Evolutionary conservation across 2,888 invertebrate genomes (phyloP).

Genomic region (Cyclophora punctaria): DNA sequence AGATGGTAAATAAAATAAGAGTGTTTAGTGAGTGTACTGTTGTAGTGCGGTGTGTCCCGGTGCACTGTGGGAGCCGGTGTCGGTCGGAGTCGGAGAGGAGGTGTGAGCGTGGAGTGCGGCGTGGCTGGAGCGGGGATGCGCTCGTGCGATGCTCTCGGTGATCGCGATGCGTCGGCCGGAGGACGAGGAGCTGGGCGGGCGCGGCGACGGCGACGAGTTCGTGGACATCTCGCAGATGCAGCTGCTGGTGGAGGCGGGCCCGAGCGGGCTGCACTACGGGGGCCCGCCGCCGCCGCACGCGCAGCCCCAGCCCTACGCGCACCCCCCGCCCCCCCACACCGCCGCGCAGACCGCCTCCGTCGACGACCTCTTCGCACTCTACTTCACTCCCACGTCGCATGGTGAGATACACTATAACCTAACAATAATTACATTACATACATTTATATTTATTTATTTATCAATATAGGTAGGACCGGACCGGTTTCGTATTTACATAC

Average conservation of each 20-base stretch:
- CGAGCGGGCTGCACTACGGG: constrained; percentile 66
- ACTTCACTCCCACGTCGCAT: constrained; percentile 80
- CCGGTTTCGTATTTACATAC: constrained; percentile 8
- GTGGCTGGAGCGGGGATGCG: constrained; percentile 56
- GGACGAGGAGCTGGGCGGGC: constrained; percentile 75
- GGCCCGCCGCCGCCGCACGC: constrained; percentile 65
- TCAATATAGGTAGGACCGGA: constrained; percentile 8
- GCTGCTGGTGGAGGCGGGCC: constrained; percentile 79
- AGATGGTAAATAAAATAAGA: constrained; percentile 24
- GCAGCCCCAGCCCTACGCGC: constrained; percentile 59
- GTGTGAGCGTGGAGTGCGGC: constrained; percentile 26
- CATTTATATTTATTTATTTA: neutral
- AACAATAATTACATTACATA: constrained; percentile 2
- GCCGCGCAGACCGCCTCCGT: constrained; percentile 71
- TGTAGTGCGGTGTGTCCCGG: constrained; percentile 11
- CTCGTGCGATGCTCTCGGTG: constrained; percentile 75
- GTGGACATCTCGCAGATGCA: constrained; percentile 90
- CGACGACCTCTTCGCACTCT: constrained; percentile 84
- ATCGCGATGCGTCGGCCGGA: constrained; percentile 86
- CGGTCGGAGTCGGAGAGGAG: constrained; percentile 28
- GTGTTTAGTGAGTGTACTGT: constrained; percentile 13
- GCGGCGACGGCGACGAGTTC: constrained; percentile 80
- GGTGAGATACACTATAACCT: constrained; percentile 52
- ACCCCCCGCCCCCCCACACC: constrained; percentile 47
- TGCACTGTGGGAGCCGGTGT: constrained; percentile 22